Evolutionary conservation across 2,797 vertebrate genomes (phyloP).

Genomic region (Leptoclinus maculatus): DNA sequence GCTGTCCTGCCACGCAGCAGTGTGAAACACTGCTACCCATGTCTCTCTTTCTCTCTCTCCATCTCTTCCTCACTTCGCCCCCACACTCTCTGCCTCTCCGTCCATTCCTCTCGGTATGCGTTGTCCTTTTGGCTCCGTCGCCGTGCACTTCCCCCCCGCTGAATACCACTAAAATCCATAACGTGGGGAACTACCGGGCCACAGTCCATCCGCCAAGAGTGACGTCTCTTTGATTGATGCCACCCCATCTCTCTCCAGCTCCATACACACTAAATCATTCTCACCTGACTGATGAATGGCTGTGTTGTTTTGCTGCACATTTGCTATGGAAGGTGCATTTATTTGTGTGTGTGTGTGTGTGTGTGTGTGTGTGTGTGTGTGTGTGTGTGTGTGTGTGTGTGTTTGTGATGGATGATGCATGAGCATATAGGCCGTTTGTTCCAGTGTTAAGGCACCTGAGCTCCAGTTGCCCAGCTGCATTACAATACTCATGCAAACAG

Average conservation of each 20-base stretch:
- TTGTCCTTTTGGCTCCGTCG: constrained; percentile 52
- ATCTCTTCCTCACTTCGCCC: constrained; percentile 64
- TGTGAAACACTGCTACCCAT: constrained; percentile 29
- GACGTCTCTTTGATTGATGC: constrained; percentile 55
- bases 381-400: constrained; percentile 16
- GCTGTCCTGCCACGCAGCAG: constrained; percentile 33
- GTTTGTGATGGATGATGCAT: constrained; percentile 56
- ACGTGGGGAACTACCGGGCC: constrained; percentile 29
- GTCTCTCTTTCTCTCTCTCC: not conserved
- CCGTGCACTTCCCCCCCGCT: constrained; percentile 31
- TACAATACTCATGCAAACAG: constrained; percentile 42
- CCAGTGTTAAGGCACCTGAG: constrained; percentile 48
- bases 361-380: constrained; percentile 1
- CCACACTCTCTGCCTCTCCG: constrained; percentile 61
- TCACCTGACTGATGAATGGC: constrained; percentile 57
- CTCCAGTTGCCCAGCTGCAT: constrained; percentile 52
- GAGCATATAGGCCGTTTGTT: constrained; percentile 46
- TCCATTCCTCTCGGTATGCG: constrained; percentile 40
- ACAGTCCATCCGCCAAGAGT: constrained; percentile 36
- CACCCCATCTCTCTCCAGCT: constrained; percentile 7
- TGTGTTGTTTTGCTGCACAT: constrained; percentile 30
- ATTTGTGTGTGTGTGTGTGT: constrained; percentile 2
- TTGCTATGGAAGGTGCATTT: constrained; percentile 15
- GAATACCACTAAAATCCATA: constrained; percentile 53
- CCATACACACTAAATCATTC: constrained; percentile 55